These are phyloP conservation scores for Xanthorhoe spadicearia DNA, from an alignment of 2,888 invertebrate species.

Conservation along the genomic window DNA sequence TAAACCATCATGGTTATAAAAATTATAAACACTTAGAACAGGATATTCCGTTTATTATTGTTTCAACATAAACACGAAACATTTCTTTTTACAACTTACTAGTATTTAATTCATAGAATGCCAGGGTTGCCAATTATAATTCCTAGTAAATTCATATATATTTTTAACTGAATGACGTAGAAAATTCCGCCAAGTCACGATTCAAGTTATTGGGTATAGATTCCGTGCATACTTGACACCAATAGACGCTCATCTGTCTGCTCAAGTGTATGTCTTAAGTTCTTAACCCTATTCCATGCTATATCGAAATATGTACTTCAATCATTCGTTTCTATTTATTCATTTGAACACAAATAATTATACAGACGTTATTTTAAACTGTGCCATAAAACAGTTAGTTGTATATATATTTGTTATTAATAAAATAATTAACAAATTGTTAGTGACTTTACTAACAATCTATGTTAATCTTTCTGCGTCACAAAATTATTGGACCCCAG, in stretches of 20 bases:
- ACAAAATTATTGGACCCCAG: too few species aligned
- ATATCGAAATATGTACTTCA: background rate
- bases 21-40: too few species aligned
- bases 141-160: constrained; percentile 2
- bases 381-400: too few species aligned
- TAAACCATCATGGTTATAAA: too few species aligned
- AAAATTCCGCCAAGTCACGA: constrained; percentile 28
- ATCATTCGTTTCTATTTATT: background rate
- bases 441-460: too few species aligned
- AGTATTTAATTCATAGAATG: constrained; percentile 9
- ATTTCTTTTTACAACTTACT: background rate
- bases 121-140: constrained; percentile 15
- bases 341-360: background rate
- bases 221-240: constrained; percentile 28
- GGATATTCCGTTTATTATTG: too few species aligned
- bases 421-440: too few species aligned
- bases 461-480: too few species aligned
- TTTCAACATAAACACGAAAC: background rate
- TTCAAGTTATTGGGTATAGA: constrained; percentile 28
- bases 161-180: constrained; percentile 11
- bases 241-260: constrained; percentile 30
- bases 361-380: too few species aligned
- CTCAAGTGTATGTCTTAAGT: constrained; percentile 27
- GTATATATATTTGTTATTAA: too few species aligned
- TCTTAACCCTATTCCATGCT: constrained; percentile 22